A percentile compares a stretch with the other conserved stretches of the same genome.
These are phyloP conservation scores for Pristionchus maxplancki DNA, from an alignment of 2,888 invertebrate species.

Conservation along the genomic window DNA sequence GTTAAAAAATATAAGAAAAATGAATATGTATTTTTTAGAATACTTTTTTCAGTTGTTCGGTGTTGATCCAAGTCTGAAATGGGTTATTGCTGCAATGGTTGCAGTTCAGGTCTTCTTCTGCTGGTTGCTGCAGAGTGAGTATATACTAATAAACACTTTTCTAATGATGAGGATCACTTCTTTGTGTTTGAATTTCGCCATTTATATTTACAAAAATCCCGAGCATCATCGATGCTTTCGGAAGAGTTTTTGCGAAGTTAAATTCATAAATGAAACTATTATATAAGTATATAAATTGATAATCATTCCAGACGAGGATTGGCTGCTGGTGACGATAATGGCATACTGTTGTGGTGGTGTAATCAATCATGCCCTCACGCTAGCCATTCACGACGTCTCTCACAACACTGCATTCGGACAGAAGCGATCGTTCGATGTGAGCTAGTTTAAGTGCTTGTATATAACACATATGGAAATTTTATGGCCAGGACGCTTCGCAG, in stretches of 20 bases:
- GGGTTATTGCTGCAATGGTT: conserved; percentile 69
- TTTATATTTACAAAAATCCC: no score
- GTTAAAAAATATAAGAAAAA: no score
- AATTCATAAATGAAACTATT: no score
- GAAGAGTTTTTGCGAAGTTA: no score
- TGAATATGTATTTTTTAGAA: no score
- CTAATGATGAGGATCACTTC: no score
- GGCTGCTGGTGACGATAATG: conserved; percentile 86
- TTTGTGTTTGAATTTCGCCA: no score
- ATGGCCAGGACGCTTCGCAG: no score
- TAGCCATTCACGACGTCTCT: conserved; percentile 96
- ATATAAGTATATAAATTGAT: no score
- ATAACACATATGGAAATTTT: no score
- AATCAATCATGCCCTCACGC: conserved; percentile 93
- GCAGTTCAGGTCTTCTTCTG: conserved; percentile 69
- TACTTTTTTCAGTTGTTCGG: conserved; percentile 74
- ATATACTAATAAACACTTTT: background rate
- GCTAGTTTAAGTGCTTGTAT: background rate
- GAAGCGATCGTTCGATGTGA: conserved; percentile 24
- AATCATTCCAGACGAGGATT: conserved; percentile 82
- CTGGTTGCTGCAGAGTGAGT: conserved; percentile 66
- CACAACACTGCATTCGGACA: conserved; percentile 95
- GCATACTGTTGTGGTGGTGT: conserved; percentile 96
- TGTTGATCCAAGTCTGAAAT: conserved; percentile 70
- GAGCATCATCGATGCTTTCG: no score